A percentile compares a stretch with the other conserved stretches of the same genome.
Evolutionary conservation across 2,797 vertebrate species (phyloP).

Genomic region (Rhinella marina): DNA sequence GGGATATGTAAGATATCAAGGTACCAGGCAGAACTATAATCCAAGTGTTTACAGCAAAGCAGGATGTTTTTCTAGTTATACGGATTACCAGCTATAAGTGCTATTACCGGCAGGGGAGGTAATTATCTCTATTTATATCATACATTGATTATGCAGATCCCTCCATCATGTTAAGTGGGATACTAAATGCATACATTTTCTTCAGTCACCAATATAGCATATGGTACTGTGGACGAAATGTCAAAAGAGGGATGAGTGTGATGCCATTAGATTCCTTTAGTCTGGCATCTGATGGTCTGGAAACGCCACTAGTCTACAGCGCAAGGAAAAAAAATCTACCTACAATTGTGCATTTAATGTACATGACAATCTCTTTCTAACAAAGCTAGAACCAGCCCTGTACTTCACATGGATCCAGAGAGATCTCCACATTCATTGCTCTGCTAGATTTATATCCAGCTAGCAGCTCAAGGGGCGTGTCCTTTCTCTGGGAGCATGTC

Average conservation of each 20-base stretch:
- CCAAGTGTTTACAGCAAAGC: not conserved
- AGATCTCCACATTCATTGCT: no score
- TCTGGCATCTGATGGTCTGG: not conserved
- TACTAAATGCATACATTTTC: not conserved
- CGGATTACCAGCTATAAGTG: not conserved
- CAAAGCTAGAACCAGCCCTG: no score
- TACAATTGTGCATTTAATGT: no score
- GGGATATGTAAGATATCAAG: not conserved
- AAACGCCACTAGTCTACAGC: not conserved
- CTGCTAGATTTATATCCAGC: no score
- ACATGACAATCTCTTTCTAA: no score
- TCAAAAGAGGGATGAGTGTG: not conserved
- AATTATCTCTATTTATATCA: conserved; percentile 36
- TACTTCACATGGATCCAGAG: no score
- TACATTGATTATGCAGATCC: conserved; percentile 1
- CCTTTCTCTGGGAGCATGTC: no score
- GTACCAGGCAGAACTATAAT: not conserved
- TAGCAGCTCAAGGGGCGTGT: no score
- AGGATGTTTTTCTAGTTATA: not conserved
- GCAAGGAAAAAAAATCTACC: no score
- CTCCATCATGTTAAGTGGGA: not conserved
- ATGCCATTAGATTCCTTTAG: not conserved
- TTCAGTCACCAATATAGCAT: not conserved
- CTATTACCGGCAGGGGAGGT: not conserved
- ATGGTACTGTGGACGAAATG: not conserved